Base-by-base conservation (phyloP, 1,140 invertebrate species). In the Lanistes nyassanus region DNA sequence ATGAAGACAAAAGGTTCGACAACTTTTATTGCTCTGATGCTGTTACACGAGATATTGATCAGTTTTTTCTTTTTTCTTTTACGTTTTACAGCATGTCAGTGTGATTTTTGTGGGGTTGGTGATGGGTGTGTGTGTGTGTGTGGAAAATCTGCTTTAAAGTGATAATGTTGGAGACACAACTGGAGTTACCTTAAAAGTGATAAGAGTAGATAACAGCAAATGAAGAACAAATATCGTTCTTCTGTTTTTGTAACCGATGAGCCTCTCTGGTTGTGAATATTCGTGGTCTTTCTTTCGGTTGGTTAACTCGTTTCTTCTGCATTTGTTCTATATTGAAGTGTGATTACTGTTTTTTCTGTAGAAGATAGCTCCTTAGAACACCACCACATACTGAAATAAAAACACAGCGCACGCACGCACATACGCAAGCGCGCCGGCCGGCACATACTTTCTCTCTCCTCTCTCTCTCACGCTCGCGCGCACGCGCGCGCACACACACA, bases 1-100 rank as follows among this genome's bases (percentile, higher is more conserved):
- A 29, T 11, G 62, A 64, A 19, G 11, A 64, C 62, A 64, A 74
- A 26, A 74, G 62, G 58, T 65, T 29, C 4, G 58, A 26, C n/a
- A 47, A 9, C 34, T 6, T 55, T 56, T 71, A 26, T 34, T 34
- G 16, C 53, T 31, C 31, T 58, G 3, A 21, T 6, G 31, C 31
- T 19, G 9, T 36, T 36, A 56, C 53, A 26, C 39, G 11, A n/a
- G 42, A 36, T 70, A 19, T 23, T 16, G 21, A 16, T 47, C 19
- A 7, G 6, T 29, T 42, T 70, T 42, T 31, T 53, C 26, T 26
- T 70, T 29, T 16, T 51, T 42, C 67, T 70, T 29, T 26, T 29
- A 47, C 47, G 42, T 29, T 51, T 29, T 53, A n/a, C n/a, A 1
- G 58, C 13, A 31, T 21, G 58, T 21, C n/a, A 19, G 2, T 21